These are phyloP conservation scores for Limnothrissa miodon DNA, from an alignment of 2,113 vertebrate genomes.

Conservation along the genomic window DNA sequence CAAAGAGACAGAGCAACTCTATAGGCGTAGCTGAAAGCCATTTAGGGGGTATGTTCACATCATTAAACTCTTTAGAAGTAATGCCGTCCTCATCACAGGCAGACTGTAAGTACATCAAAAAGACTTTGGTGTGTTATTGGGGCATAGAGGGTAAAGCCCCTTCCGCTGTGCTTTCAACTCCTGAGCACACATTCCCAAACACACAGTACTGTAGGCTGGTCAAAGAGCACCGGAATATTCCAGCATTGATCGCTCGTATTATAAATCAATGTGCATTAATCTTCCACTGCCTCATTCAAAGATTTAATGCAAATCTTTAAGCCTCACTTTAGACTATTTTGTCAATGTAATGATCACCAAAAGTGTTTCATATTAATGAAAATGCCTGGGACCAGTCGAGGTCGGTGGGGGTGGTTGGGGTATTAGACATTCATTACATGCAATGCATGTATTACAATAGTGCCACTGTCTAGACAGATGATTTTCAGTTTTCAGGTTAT, in stretches of 20 bases:
- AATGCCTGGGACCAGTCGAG: background rate
- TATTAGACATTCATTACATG: background rate
- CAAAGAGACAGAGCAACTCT: background rate
- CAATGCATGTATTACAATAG: background rate
- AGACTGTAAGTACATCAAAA: background rate
- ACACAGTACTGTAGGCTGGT: background rate
- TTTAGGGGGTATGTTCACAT: background rate
- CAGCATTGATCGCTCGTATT: background rate
- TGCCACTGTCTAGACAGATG: background rate
- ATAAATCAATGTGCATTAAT: background rate
- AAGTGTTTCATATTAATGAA: background rate
- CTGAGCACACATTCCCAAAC: background rate
- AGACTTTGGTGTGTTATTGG: background rate
- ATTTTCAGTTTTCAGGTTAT: background rate
- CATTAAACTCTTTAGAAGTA: background rate
- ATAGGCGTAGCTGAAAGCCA: background rate
- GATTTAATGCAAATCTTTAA: constrained; percentile 7
- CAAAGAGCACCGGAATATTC: background rate
- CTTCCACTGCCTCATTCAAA: background rate
- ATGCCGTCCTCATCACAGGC: background rate
- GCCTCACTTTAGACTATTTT: background rate
- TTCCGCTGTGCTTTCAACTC: background rate
- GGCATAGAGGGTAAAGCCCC: background rate
- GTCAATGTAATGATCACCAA: background rate
- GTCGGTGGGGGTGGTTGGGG: too few relatives aligned